Evolutionary conservation across 1,140 invertebrate species (phyloP).

Genomic region (Drosophila malerkotliana): DNA sequence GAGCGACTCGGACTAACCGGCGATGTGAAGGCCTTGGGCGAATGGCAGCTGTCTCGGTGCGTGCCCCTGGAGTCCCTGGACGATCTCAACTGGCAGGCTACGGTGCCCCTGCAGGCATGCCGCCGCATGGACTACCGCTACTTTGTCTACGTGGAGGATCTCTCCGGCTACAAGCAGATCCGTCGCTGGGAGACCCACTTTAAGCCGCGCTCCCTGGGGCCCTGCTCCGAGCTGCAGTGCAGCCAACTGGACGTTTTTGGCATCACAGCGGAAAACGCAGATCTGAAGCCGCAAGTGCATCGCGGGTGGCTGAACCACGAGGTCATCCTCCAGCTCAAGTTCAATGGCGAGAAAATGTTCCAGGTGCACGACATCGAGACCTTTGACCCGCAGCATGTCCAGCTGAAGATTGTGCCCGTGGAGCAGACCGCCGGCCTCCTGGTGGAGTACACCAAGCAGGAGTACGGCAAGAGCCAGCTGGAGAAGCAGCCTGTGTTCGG

Average conservation of each 20-base stretch:
- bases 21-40: conserved; percentile 83
- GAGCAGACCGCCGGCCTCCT: conserved; percentile 69
- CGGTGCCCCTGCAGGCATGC: conserved; percentile 85
- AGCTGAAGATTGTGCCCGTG: conserved; percentile 67
- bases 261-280: conserved; percentile 44
- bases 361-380: conserved; percentile 80
- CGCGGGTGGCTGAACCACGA: conserved; percentile 92
- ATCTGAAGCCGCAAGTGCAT: conserved; percentile 86
- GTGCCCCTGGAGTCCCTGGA: conserved; percentile 72
- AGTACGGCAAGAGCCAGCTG: conserved; percentile 70
- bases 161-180: conserved; percentile 84
- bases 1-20: conserved; percentile 84
- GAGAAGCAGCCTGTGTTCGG: conserved; percentile 61
- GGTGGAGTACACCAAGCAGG: conserved; percentile 71
- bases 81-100: conserved; percentile 83
- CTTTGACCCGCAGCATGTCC: conserved; percentile 76
- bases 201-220: conserved; percentile 84
- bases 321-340: conserved; percentile 90
- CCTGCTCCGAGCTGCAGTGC: conserved; percentile 48
- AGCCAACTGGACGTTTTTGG: conserved; percentile 85
- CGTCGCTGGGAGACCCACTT: conserved; percentile 91
- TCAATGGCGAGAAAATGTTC: conserved; percentile 85
- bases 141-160: conserved; percentile 86
- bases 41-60: conserved; percentile 84
- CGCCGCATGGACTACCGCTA: conserved; percentile 88